Conservation (phyloP, 2,888 invertebrate species). For the Dynastes tityus region DNA sequence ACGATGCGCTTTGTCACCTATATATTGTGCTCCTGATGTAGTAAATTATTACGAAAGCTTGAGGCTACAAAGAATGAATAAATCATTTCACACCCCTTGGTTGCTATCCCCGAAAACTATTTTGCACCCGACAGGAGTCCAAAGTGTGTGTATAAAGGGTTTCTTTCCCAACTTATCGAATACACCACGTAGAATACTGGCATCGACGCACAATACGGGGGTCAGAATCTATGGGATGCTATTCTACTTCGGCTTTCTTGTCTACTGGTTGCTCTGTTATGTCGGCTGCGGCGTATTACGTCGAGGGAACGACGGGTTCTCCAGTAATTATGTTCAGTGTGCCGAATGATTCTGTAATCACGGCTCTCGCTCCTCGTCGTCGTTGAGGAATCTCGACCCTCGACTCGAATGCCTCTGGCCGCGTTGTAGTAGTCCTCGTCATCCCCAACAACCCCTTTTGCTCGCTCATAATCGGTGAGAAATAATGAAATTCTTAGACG, state of each 20-base stretch:
- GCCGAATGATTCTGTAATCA: constrained; percentile 66
- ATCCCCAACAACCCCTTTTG: constrained; percentile 60
- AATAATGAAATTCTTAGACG: constrained; percentile 62
- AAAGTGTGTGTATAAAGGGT: no score
- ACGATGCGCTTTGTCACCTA: no score
- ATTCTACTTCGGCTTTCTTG: neutral
- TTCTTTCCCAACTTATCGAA: no score
- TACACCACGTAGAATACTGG: no score
- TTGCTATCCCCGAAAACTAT: no score
- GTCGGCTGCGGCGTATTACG: constrained; percentile 8
- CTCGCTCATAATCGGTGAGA: constrained; percentile 52
- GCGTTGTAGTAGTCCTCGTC: neutral
- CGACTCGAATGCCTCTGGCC: constrained; percentile 56
- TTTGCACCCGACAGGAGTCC: no score
- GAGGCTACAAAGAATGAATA: no score
- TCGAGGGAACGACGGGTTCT: constrained; percentile 38
- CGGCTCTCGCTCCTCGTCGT: constrained; percentile 53
- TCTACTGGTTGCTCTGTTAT: constrained; percentile 21
- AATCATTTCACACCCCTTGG: no score
- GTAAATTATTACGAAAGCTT: no score
- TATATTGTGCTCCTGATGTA: no score
- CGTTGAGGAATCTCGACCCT: constrained; percentile 61
- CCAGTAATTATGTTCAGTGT: constrained; percentile 62
- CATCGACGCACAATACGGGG: constrained; percentile 14
- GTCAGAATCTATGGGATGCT: constrained; percentile 16